phyloP scores from a whole-genome alignment of 2,797 vertebrate species.

The Eidolon dupreanum region DNA sequence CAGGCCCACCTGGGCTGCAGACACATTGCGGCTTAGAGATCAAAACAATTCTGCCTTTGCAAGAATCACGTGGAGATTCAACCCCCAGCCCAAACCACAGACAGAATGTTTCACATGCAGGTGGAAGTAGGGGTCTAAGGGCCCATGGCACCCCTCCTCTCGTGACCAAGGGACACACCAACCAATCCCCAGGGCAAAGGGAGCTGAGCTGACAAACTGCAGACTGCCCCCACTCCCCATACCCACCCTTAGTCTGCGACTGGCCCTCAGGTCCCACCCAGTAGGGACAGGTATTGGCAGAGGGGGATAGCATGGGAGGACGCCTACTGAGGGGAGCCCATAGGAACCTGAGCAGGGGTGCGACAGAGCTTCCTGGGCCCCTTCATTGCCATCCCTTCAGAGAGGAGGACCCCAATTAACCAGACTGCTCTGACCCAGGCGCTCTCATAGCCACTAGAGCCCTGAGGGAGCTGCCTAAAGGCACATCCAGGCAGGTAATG shows the following conservation, averaged over 20 bases:
- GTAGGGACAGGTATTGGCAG: neutral
- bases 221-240: fast-evolving
- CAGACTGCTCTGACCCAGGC: neutral
- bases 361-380: neutral
- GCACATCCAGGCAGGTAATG: neutral
- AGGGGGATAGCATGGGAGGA: neutral
- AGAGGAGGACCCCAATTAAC: neutral
- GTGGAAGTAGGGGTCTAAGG: fast-evolving
- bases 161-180: fast-evolving
- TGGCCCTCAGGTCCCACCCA: neutral
- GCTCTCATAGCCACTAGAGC: neutral
- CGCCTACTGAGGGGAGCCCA: neutral
- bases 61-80: fast-evolving
- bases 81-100: neutral
- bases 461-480: too few species aligned
- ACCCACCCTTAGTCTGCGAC: neutral
- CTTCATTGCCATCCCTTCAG: neutral
- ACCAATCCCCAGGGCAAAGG: neutral
- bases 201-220: neutral
- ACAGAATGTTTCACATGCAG: neutral
- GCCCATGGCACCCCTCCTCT: neutral
- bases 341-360: neutral
- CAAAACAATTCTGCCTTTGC: neutral
- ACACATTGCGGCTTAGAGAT: fast-evolving
- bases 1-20: neutral